Percentiles rank a stretch among this genome's conserved stretches.
These are phyloP conservation scores for Scomber colias DNA, from an alignment of 2,113 vertebrate genomes.

Conservation along the genomic window DNA sequence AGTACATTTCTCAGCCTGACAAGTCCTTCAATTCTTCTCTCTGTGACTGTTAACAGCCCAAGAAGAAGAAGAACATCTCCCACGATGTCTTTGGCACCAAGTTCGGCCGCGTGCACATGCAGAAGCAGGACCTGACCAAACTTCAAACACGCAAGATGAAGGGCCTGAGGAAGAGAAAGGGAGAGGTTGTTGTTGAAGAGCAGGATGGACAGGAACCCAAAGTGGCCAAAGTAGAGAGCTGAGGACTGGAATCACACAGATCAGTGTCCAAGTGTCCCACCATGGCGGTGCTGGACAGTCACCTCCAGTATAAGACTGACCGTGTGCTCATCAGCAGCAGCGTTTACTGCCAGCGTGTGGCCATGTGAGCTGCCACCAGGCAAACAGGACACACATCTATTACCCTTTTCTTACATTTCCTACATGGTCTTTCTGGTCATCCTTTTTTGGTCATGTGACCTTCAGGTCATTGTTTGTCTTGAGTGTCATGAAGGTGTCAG, in stretches of 20 bases:
- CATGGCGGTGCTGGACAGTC: not conserved
- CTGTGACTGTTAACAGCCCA: slow-evolving; percentile 81
- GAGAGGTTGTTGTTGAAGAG: slow-evolving; percentile 52
- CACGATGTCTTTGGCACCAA: slow-evolving; percentile 93
- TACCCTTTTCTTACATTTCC: not conserved
- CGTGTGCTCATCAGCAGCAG: not conserved
- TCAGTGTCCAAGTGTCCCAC: not conserved
- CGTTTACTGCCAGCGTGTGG: not conserved
- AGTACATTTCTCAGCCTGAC: no score
- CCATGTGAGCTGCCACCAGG: not conserved
- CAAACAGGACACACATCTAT: not conserved
- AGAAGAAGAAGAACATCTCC: slow-evolving; percentile 98
- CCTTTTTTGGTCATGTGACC: not conserved
- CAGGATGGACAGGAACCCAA: slow-evolving; percentile 78
- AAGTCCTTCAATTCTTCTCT: not conserved
- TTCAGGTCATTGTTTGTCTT: not conserved
- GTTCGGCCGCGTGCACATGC: slow-evolving; percentile 95
- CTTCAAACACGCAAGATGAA: slow-evolving; percentile 96
- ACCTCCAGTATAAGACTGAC: not conserved
- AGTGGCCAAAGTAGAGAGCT: slow-evolving; percentile 79
- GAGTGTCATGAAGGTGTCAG: not conserved
- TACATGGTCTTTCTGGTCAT: not conserved
- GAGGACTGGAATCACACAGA: slow-evolving; percentile 1
- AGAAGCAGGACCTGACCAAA: slow-evolving; percentile 95
- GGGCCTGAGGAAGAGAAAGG: slow-evolving; percentile 91